Conservation (phyloP, 2,113 vertebrate species). For the Colaptes auratus region DNA sequence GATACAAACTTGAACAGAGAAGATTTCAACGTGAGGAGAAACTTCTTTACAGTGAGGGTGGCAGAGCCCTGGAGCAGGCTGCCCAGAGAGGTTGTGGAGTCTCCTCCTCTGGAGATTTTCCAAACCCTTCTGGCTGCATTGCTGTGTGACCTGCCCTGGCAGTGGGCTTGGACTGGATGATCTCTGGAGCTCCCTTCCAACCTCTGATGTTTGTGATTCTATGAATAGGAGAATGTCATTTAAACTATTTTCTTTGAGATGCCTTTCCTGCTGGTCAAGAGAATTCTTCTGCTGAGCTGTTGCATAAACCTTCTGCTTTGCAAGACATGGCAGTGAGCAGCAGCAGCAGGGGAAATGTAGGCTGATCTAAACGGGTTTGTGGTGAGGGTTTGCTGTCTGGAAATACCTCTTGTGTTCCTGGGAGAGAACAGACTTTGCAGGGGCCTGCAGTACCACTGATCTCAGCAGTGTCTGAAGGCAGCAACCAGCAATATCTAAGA, state of each 20-base stretch:
- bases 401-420: not conserved
- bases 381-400: not conserved
- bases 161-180: too few species aligned
- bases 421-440: not conserved
- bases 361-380: not conserved
- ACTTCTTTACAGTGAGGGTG: too few species aligned
- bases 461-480: not conserved
- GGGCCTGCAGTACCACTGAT: not conserved
- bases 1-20: too few species aligned
- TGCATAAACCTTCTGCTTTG: not conserved
- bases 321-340: not conserved
- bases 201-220: too few species aligned
- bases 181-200: too few species aligned
- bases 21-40: too few species aligned
- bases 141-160: too few species aligned
- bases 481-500: not conserved
- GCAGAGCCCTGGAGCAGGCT: too few species aligned
- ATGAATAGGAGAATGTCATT: not conserved
- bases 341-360: not conserved
- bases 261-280: not conserved
- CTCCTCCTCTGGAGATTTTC: too few species aligned
- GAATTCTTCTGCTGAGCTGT: not conserved
- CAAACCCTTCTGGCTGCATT: too few species aligned
- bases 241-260: not conserved
- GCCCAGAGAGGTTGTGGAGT: too few species aligned